Percentiles rank a stretch among this genome's conserved stretches.
Conservation (phyloP, 2,888 invertebrate species). For the Acanthopleura granulata region DNA sequence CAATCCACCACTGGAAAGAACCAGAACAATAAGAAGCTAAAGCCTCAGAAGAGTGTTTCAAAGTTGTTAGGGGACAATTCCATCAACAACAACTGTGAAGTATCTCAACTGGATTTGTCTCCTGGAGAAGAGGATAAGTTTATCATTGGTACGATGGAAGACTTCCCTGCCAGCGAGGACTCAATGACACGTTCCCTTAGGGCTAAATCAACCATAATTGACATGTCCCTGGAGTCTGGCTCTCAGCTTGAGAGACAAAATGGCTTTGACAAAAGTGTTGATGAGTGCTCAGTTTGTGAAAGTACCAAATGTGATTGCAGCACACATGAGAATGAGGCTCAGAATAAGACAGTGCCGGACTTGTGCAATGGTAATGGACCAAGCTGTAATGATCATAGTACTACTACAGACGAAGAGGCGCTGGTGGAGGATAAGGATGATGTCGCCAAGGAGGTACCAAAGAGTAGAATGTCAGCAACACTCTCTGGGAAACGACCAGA, state of each 20-base stretch:
- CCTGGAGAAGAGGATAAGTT: constrained; percentile 43
- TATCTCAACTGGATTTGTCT: constrained; percentile 32
- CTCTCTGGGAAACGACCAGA: constrained; percentile 23
- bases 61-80: constrained; percentile 21
- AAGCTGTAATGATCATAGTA: no score
- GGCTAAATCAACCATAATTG: constrained; percentile 48
- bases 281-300: not conserved
- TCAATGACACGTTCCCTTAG: constrained; percentile 39
- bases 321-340: not conserved
- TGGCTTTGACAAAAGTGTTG: not conserved
- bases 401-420: no score
- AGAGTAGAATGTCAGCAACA: not conserved
- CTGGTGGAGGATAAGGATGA: not conserved
- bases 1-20: constrained; percentile 24
- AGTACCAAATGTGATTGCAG: not conserved
- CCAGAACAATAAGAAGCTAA: constrained; percentile 18
- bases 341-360: not conserved
- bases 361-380: not conserved
- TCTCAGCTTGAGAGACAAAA: not conserved
- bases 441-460: not conserved
- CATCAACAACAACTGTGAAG: constrained; percentile 25
- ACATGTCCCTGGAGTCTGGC: constrained; percentile 39
- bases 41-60: not conserved
- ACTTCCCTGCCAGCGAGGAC: constrained; percentile 48
- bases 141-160: constrained; percentile 29